Base-by-base conservation (phyloP, 2,797 vertebrate species). In the Cirrhinus mrigala region DNA sequence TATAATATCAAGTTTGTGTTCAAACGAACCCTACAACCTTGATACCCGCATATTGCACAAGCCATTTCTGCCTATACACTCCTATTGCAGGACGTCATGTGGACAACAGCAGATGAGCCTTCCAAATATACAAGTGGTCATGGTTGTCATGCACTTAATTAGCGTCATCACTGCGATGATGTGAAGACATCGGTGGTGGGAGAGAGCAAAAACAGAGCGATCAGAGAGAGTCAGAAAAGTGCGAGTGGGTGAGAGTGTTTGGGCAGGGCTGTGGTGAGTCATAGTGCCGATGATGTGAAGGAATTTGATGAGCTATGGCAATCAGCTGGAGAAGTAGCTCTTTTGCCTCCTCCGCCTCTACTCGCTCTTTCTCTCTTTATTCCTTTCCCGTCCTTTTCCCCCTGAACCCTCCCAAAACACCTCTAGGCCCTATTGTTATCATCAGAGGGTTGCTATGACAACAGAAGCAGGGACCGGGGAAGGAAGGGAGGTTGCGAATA, bases 381-480 rank as follows among this genome's bases (percentile, higher is more conserved):
- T 20, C 16, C 60, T 14, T 46, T 27, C 33, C 46, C 74, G 12
- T 74, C 66, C 20, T 27, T 44, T 58, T 22, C 18, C 70, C 54
- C 71, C n/a, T 50, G 27, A 37, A 60, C 78, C 66, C 76, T 64
- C 12, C 33, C 50, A 33, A 66, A 76, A 58, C 27, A 83, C 64
- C 78, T 82, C 73, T 60, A 73, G 76, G 69, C 81, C 83, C 62
- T 54, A 85, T 79, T 82, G 81, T 81, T 85, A 90, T 88, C 83
- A 79, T 85, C 87, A 87, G 73, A 40, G 70, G 33, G 83, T 89
- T 90, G 73, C 89, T 86, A 91, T 90, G 88, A 89, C 85, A 86
- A 90, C 89, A 74, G 81, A 87, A 80, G 73, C 87, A 81, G 78
- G 71, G 78, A 85, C 71, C 27, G 48, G 16, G 46, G n/a, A 83